Base-by-base conservation (phyloP, 2,888 invertebrate genomes). In the Thereva nobilitata region DNA sequence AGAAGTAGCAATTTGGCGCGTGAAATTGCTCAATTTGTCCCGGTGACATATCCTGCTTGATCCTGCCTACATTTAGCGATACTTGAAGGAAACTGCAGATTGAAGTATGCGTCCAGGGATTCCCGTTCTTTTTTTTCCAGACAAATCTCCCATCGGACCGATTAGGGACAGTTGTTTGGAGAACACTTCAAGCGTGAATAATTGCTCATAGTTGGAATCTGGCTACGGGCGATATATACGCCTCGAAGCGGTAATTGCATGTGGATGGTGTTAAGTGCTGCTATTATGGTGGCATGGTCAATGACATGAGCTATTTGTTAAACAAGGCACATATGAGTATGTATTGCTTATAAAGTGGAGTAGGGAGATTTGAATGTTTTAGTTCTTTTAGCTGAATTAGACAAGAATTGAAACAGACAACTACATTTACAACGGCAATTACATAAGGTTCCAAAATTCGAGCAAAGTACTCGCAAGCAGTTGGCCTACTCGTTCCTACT, bases 1-100 rank as follows among this genome's bases (percentile, higher is more conserved):
- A 71, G 74, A 78, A 74, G 75, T 72, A 74, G 75, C 79, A 80
- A 79, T 80, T 80, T 79, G 79, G 79, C 78, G 80, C 80, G 78
- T 80, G 78, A 80, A 80, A 80, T 80, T 79, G 76, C 72, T 73
- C 71, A 73, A 78, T 79, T 79, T 72, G 78, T 75, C 69, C 45
- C 75, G 64, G 64, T 55, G 38, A 54, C 47, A 57, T 61, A 61
- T 45, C 53, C 49, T 53, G 49, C 45, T 50, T 50, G 61, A 61
- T 61, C 61, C 61, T 38, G 42, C 50, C 9, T 41, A 40, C 61
- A 61, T 41, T 50, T 61, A 50, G 40, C 38, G 40, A 49, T 38
- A 49, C 61, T 61, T 50, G n/a, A 59, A 10, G 38, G 49, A 38
- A 23, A 37, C 38, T 47, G 8, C 7, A 52, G 40, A 50, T 49